Evolutionary conservation across 2,888 invertebrate species (phyloP).

Genomic region (Ctenicera cuprea): DNA sequence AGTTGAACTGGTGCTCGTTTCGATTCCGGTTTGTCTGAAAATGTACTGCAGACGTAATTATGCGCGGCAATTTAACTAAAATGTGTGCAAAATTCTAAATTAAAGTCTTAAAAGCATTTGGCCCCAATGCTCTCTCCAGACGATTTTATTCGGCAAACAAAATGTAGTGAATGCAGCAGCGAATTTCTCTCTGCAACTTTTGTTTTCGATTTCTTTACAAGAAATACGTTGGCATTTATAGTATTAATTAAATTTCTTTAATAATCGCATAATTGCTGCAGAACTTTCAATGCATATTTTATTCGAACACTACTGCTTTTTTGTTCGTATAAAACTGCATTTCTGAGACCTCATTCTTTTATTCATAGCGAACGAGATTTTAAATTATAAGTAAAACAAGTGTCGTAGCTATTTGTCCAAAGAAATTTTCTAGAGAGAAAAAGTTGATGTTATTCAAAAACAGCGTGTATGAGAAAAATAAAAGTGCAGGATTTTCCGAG

Average conservation of each 20-base stretch:
- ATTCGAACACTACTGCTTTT: neutral
- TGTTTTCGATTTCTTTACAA: constrained; percentile 20
- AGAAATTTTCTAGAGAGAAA: neutral
- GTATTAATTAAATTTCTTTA: constrained; percentile 34
- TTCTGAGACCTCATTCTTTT: neutral
- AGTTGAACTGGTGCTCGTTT: constrained; percentile 14
- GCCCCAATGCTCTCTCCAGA: constrained; percentile 26
- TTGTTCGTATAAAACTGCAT: constrained; percentile 11
- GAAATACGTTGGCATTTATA: constrained; percentile 21
- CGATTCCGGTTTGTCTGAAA: constrained; percentile 36
- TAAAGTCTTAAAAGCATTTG: constrained; percentile 44
- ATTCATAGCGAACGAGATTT: neutral
- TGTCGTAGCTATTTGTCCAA: neutral
- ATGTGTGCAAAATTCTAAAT: constrained; percentile 44
- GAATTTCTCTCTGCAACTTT: constrained; percentile 14
- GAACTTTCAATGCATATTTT: constrained; percentile 7
- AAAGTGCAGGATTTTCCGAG: constrained; percentile 35
- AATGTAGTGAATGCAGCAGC: constrained; percentile 20
- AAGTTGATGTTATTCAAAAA: constrained; percentile 2
- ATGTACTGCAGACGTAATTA: constrained; percentile 39
- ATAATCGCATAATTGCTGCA: constrained; percentile 21
- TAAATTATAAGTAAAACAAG: constrained; percentile 6
- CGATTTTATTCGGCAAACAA: constrained; percentile 32
- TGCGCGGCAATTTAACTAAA: constrained; percentile 42
- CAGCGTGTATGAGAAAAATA: constrained; percentile 17